phyloP scores from a whole-genome alignment of 2,113 vertebrate species.

The Thalassarche chlororhynchos region DNA sequence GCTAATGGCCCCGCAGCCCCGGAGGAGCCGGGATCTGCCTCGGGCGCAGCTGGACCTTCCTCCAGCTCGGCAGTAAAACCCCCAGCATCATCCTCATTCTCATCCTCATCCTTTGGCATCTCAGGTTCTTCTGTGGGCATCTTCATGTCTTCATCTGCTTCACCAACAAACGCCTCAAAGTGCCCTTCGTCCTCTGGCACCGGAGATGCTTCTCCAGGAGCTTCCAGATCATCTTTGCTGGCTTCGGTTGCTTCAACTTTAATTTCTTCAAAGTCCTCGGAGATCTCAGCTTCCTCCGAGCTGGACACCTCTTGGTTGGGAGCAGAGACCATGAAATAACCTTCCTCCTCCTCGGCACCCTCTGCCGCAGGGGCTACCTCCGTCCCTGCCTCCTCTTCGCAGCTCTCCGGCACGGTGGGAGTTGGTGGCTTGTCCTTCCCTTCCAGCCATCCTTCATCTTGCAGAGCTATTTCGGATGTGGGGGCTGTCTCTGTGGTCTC shows the following conservation, averaged over 20 bases:
- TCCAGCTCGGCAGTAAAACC: background rate
- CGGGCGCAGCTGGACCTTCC: background rate
- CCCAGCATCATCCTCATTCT: background rate
- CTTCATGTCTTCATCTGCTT: background rate
- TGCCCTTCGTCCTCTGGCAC: background rate
- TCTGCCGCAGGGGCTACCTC: background rate
- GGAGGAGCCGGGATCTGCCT: background rate
- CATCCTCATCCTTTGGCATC: background rate
- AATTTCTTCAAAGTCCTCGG: slow-evolving; percentile 1
- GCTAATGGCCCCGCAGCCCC: fast-evolving
- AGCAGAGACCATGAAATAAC: slow-evolving; percentile 1
- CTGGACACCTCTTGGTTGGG: background rate
- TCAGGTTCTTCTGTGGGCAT: background rate
- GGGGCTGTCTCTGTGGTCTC: background rate
- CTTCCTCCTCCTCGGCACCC: slow-evolving; percentile 40
- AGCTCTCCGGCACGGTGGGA: background rate
- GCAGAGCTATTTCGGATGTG: fast-evolving
- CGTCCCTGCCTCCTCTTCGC: fast-evolving
- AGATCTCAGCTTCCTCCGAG: background rate
- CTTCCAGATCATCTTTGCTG: background rate
- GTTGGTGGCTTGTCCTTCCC: background rate
- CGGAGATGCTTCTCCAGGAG: background rate
- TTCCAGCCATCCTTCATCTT: background rate
- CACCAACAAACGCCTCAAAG: fast-evolving
- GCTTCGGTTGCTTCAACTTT: background rate